Percentiles rank a stretch among this genome's conserved stretches.
Evolutionary conservation across 2,113 vertebrate genomes (phyloP).

Genomic region (Nematolebias whitei): DNA sequence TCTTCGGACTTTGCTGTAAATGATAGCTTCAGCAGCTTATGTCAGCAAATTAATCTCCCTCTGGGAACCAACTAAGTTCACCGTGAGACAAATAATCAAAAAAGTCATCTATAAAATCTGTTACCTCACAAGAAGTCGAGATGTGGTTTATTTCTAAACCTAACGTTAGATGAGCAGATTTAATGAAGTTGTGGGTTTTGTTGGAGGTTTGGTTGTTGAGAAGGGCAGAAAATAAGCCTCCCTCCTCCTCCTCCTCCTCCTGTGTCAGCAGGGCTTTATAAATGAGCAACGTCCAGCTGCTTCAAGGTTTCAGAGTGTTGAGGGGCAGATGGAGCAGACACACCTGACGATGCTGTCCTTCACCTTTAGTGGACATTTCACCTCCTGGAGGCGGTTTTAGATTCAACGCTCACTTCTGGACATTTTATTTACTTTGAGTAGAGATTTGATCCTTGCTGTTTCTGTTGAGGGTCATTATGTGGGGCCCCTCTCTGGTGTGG

Average conservation of each 20-base stretch:
- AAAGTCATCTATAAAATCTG: background rate
- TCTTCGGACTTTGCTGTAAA: conserved; percentile 3
- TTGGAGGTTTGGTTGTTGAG: conserved; percentile 46
- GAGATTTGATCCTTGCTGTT: background rate
- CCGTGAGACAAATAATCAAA: conserved; percentile 20
- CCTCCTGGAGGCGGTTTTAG: background rate
- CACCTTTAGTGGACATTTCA: background rate
- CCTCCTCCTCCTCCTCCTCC: conserved; percentile 40
- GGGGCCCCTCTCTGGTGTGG: conserved; percentile 50
- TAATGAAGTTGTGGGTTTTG: conserved; percentile 44
- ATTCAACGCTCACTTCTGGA: background rate
- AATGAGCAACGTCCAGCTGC: conserved; percentile 38
- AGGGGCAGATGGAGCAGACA: conserved; percentile 20
- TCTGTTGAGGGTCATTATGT: conserved; percentile 43
- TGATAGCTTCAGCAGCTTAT: conserved; percentile 12
- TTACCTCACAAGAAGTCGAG: background rate
- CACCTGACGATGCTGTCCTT: conserved; percentile 19
- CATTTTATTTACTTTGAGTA: background rate
- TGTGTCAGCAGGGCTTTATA: conserved; percentile 51
- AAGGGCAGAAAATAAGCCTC: conserved; percentile 51
- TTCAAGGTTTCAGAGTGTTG: conserved; percentile 3
- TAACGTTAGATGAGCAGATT: conserved; percentile 10
- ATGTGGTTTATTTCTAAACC: background rate
- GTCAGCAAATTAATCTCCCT: conserved; percentile 26
- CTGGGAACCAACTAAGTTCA: conserved; percentile 10